Evolutionary conservation across 2,888 invertebrate genomes (phyloP), one percentile per base, ranked within the genome.

Genomic region (Copidosoma aretas): DNA sequence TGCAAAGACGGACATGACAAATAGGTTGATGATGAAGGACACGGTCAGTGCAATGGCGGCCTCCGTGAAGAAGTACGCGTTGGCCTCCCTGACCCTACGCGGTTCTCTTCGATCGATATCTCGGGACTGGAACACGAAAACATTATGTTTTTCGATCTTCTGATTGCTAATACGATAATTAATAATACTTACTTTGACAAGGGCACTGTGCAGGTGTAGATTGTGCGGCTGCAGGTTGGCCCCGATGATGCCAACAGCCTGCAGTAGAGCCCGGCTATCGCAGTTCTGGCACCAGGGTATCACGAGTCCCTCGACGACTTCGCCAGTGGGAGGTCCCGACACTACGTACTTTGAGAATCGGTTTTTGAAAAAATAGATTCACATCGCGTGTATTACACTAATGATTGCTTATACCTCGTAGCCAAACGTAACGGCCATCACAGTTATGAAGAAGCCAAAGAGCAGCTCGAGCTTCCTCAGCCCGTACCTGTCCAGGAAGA

Each of bases 171-270:
- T n/a, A n/a, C n/a, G n/a, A 79, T 53, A 80, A 59, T 24, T 59
- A 15, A n/a, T n/a, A n/a, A n/a, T n/a, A 4, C 12, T 78, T 84
- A 92, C 92, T 87, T 94, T 94, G 52, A 95, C 95, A 67, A 95
- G 86, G 17, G 95, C 95, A 39, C 94, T 94, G 82, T 95, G 95
- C 19, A 95, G 86, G 81, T 94, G 95, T 61, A 95, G 86, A 85
- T 95, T 95, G 80, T 95, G 95, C 0, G 95, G 95, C 95, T 95
- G 95, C 74, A 95, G 94, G 32, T 95, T 93, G 57, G 93, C 92
- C 21, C 93, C 95, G 63, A 95, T 89, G 66, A 95, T 90, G 25
- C 94, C 92, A 32, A 93, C 91, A 58, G 92, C 93, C 82, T 91
- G 91, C 14, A 91, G 79, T 39, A 94, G 82, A 22, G 90, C 91